A percentile compares a stretch with the other conserved stretches of the same genome.
phyloP scores from a whole-genome alignment of 1,140 invertebrate species.

The Drosophila serrata region DNA sequence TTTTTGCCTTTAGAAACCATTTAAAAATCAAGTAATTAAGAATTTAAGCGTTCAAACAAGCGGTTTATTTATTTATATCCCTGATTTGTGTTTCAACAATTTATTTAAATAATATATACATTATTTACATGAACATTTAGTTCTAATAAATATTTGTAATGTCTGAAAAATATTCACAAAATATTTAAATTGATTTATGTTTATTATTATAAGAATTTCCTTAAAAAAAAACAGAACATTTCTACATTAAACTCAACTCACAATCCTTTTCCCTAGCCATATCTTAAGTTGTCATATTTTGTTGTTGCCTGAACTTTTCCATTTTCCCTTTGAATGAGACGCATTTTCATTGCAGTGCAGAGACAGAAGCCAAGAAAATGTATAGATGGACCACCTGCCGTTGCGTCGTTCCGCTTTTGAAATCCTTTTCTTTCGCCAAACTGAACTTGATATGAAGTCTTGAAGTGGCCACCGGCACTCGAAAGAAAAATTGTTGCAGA shows the following conservation, averaged over 20 bases:
- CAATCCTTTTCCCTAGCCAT: not conserved
- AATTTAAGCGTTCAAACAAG: no score
- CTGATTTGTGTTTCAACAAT: no score
- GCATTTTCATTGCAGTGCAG: conserved; percentile 24
- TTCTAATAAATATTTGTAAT: no score
- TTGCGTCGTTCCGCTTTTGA: conserved; percentile 53
- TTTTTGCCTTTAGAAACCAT: no score
- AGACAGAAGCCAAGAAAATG: conserved; percentile 6
- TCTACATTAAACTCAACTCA: not conserved
- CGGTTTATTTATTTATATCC: no score
- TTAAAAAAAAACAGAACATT: no score
- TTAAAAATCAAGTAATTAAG: no score
- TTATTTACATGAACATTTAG: no score
- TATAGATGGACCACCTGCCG: conserved; percentile 55
- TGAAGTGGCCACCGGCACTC: conserved; percentile 73
- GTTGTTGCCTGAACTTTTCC: not conserved
- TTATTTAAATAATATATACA: no score
- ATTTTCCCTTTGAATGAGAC: conserved; percentile 2
- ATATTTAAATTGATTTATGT: no score
- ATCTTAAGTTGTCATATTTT: not conserved
- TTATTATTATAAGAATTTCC: no score
- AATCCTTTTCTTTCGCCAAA: conserved; percentile 55
- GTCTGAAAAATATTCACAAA: no score
- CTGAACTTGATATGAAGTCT: conserved; percentile 64
- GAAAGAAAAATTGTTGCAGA: conserved; percentile 78